Evolutionary conservation across 2,113 vertebrate genomes (phyloP), one percentile per base, ranked within the genome.

Genomic region (Dipodomys spectabilis): DNA sequence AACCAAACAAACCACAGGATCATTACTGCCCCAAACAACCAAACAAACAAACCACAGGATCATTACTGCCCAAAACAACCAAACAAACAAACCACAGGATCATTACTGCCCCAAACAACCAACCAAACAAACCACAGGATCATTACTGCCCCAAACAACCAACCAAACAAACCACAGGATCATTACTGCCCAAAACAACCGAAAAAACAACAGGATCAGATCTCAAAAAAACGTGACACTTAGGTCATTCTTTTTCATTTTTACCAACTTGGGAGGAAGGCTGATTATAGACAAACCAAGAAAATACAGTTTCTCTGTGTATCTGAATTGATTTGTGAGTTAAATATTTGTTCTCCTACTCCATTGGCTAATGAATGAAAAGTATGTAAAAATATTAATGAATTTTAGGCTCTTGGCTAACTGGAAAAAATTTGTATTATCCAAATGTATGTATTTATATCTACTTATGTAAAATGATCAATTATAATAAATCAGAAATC

Each of bases 301-400:
- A 90, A 83, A 44, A 92, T 81, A 68, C 25, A 77, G 90, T 92
- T 86, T 85, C 32, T 82, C 28, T 80, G 7, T 45, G 73, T 23
- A 81, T 77, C 67, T 92, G 44, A 64, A 72, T 27, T 89, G 13
- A 88, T 68, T 64, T 83, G 23, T 92, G 32, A 95, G 72, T 75
- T 97, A 93, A 92, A 93, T 93, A 88, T 92, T 92, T 93, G 45
- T 27, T 95, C 49, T 81, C 68, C 7, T 27, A 94, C 39, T 81
- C 64, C 7, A 27, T 7, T 88, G 62, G n/a, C 44, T 82, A 92
- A 83, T 73, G 39, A 83, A 75, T 87, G 72, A 84, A 91, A 93
- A 85, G 20, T 68, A 72, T 49, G 25, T 86, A 93, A 82, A 79
- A n/a, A 1, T 88, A 77, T 53, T 77, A 69, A 83, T 86, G 22